Percentiles rank a stretch among this genome's conserved stretches.
Conservation (phyloP, 2,113 vertebrate species). For the Albula glossodonta region DNA sequence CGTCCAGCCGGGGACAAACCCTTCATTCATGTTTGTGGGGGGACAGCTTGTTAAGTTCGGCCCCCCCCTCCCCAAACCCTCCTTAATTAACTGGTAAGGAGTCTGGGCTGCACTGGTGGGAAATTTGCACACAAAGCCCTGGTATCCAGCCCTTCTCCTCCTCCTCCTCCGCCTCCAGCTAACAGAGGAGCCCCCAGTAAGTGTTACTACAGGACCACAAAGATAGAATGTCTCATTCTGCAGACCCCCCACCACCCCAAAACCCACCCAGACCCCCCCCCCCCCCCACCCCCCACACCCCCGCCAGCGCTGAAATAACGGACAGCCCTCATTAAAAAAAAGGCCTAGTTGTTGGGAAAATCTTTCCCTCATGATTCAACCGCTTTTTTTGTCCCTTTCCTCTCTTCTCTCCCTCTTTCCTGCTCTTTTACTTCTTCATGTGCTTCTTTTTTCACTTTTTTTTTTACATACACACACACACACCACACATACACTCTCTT, state of each 20-base stretch:
- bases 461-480: too few relatives aligned
- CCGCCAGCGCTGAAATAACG: slow-evolving; percentile 52
- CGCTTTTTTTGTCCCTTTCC: slow-evolving; percentile 57
- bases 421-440: neutral
- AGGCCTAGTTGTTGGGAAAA: slow-evolving; percentile 66
- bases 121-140: slow-evolving; percentile 98
- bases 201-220: slow-evolving; percentile 49
- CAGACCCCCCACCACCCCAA: slow-evolving; percentile 27
- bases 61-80: slow-evolving; percentile 75
- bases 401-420: slow-evolving; percentile 43
- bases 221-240: slow-evolving; percentile 11
- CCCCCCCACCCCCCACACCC: slow-evolving; percentile 21
- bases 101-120: slow-evolving; percentile 77
- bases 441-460: neutral
- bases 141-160: slow-evolving; percentile 67
- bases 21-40: slow-evolving; percentile 83
- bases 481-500: too few relatives aligned
- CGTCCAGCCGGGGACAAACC: slow-evolving; percentile 88
- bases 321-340: slow-evolving; percentile 78
- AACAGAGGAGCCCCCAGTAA: slow-evolving; percentile 35
- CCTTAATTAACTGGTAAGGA: slow-evolving; percentile 94
- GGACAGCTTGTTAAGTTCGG: slow-evolving; percentile 86
- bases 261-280: slow-evolving; percentile 2
- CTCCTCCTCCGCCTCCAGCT: slow-evolving; percentile 25
- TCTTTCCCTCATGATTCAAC: slow-evolving; percentile 80